These are phyloP conservation scores for Acrocephalus arundinaceus DNA, from an alignment of 2,113 vertebrate species.

Conservation along the genomic window DNA sequence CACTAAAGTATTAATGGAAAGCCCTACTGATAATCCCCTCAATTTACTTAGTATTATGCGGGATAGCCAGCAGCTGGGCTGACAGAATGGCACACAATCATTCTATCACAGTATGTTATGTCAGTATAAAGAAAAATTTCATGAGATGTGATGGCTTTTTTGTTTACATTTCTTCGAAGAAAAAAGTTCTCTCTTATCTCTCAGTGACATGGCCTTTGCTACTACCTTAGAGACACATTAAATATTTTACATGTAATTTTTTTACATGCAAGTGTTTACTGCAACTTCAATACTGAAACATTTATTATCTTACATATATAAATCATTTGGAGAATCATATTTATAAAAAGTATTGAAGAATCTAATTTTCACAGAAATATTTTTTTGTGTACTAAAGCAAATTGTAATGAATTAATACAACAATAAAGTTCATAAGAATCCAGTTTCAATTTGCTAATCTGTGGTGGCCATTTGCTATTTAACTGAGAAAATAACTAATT, in stretches of 20 bases:
- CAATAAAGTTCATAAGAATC: not conserved
- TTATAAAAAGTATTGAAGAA: not conserved
- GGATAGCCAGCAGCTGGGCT: not conserved
- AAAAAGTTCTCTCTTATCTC: not conserved
- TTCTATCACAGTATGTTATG: not conserved
- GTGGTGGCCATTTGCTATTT: not conserved
- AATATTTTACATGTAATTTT: not conserved
- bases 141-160: not conserved
- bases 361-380: not conserved
- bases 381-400: not conserved
- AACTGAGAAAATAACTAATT: not conserved
- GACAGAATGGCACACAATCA: not conserved
- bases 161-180: not conserved
- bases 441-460: not conserved
- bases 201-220: not conserved
- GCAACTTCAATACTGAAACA: not conserved
- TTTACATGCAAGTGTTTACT: not conserved
- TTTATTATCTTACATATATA: not conserved
- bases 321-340: not conserved
- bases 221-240: not conserved
- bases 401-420: not conserved
- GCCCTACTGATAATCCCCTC: not conserved
- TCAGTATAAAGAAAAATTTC: not conserved
- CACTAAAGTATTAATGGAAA: not conserved
- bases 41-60: not conserved